Base-by-base conservation (phyloP, 2,797 vertebrate species). In the Anomalospiza imberbis region DNA sequence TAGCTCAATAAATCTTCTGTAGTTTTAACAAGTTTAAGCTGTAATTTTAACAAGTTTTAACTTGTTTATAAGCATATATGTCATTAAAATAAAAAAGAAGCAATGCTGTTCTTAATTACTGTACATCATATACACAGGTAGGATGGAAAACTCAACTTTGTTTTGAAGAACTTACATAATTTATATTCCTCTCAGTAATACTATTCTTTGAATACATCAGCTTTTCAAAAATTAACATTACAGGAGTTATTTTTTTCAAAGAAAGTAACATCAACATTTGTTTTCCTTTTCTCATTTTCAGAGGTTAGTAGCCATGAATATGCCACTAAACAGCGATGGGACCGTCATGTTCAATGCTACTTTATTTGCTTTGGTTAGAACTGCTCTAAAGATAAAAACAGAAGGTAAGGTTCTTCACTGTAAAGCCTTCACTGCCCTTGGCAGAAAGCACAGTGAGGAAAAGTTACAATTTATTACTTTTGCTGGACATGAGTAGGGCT, bases 281-380 rank as follows among this genome's bases (percentile, higher is more conserved):
- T 61, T 91, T 75, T 93, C 40, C 47, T 74, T 78, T 90, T 96
- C 93, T 93, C 74, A 62, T 95, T 98, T 96, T 67, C 98, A 99
- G 99, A 98, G 99, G 95, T 97, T 99, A 91, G 99, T 99, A 80
- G 99, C 99, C 94, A 99, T 99, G 99, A 99, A 99, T 97, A 99
- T 99, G 99, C 99, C 99, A 60, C 98, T 99, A 57, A 99, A 99
- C 97, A 99, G 99, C 48, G 99, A 99, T 4, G 99, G 99, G 91
- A 99, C 99, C 0, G 99, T 99, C 95, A 99, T 99, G 99, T 99
- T 99, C 96, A 99, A 99, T 12, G 99, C 99, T 87, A 99, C 99
- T 38, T 97, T 99, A 80, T 99, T 99, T 97, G 99, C 99, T 58
- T 97, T 99, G 97, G 99, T 99, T 95, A 99, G 99, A 95, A 99